Percentiles rank a stretch among this genome's conserved stretches.
Evolutionary conservation across 2,797 vertebrate genomes (phyloP).

Genomic region (Echeneis naucrates): DNA sequence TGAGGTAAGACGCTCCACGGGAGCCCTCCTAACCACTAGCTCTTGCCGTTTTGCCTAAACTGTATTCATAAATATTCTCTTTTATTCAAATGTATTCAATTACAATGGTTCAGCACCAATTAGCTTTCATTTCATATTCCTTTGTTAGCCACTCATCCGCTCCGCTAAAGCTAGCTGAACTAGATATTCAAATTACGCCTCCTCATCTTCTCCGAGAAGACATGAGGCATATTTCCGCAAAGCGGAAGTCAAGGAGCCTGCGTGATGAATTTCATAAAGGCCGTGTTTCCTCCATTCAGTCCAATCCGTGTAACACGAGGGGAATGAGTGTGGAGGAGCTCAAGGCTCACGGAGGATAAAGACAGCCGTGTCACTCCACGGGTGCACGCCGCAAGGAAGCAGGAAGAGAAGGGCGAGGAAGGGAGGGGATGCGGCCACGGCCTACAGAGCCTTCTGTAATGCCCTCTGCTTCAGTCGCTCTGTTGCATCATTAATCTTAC

Average conservation of each 20-base stretch:
- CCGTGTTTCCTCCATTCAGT: background rate
- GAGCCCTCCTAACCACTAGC: rapidly evolving
- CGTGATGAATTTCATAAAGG: background rate
- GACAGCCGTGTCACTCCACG: background rate
- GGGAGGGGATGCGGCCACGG: constrained; percentile 57
- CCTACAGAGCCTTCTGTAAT: constrained; percentile 47
- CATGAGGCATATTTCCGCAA: background rate
- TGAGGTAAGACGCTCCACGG: constrained; percentile 63
- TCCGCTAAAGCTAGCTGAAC: background rate
- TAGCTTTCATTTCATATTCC: background rate
- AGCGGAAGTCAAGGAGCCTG: background rate
- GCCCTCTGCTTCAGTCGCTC: background rate
- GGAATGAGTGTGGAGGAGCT: no score
- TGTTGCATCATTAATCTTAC: constrained; percentile 22
- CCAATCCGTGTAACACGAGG: background rate
- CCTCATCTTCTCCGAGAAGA: background rate
- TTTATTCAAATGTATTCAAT: no score
- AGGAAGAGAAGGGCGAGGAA: constrained; percentile 37
- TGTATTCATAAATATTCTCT: no score
- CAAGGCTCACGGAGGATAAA: no score
- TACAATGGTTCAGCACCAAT: background rate
- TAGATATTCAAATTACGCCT: rapidly evolving
- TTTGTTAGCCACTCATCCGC: no score
- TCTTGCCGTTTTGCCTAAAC: rapidly evolving
- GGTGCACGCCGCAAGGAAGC: background rate